These are phyloP conservation scores for Julus scanicus DNA, from an alignment of 2,888 invertebrate genomes.

Conservation along the genomic window DNA sequence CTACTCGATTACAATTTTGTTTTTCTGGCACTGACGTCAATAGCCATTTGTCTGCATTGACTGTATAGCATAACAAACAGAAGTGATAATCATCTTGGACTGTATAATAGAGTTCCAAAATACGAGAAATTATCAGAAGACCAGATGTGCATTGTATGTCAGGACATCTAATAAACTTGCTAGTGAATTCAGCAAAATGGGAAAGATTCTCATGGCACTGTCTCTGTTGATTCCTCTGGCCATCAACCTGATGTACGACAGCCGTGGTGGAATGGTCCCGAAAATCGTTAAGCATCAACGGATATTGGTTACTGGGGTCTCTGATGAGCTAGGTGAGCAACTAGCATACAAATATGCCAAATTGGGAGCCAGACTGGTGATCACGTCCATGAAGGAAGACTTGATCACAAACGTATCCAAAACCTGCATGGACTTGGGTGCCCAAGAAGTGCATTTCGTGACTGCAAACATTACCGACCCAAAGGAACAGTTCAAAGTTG, in stretches of 20 bases:
- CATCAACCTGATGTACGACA: background rate
- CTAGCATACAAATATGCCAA: slow-evolving; percentile 52
- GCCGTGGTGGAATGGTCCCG: background rate
- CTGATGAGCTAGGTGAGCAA: slow-evolving; percentile 50
- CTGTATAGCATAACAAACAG: too few species aligned
- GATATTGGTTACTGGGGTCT: slow-evolving; percentile 51
- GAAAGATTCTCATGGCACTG: background rate
- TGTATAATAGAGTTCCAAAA: too few species aligned
- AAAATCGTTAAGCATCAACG: background rate
- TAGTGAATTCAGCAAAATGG: background rate
- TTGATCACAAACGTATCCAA: background rate
- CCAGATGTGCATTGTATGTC: too few species aligned
- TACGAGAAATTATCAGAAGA: too few species aligned
- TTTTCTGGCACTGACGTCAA: too few species aligned
- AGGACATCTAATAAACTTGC: too few species aligned
- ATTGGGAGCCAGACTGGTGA: slow-evolving; percentile 37
- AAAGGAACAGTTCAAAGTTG: background rate
- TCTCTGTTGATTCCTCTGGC: background rate
- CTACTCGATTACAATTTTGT: too few species aligned
- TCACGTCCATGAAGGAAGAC: background rate
- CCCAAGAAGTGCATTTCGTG: background rate
- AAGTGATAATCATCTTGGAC: too few species aligned
- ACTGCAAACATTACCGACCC: background rate
- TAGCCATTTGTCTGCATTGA: too few species aligned
- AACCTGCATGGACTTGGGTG: background rate